Evolutionary conservation across 1,140 invertebrate species (phyloP), one percentile per base, ranked within the genome.

Genomic region (Nixonia krombeini): DNA sequence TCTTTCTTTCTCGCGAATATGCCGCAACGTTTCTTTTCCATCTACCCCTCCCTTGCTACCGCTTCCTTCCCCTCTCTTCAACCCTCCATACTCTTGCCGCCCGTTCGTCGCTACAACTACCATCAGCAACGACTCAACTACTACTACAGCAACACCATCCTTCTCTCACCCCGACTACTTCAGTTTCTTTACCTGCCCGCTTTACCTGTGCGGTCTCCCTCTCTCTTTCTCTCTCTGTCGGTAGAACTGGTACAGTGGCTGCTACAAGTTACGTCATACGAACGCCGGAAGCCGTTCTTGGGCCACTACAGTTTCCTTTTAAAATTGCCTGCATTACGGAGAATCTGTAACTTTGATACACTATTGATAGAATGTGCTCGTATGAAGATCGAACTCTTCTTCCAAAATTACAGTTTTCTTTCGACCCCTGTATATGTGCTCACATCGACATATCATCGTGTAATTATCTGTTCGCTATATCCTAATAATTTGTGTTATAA

Each of bases 221-320:
- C 44, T n/a, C 41, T 37, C 13, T 23, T 7, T 31, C 45, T 37
- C 15, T 25, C 6, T 26, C 49, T 41, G 55, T n/a, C n/a, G n/a
- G n/a, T n/a, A 47, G 44, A 59, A 67, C 63, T 74, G 73, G 76
- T 80, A 79, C 80, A 78, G 75, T 76, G 76, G 68, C 72, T 78
- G 78, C 73, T 57, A 74, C 70, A 76, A 76, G 75, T 81, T 79
- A 71, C 77, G 72, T 78, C 76, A 77, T 66, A 58, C 52, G 56
- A 47, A 49, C 59, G 41, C 45, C 51, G 67, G 61, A 64, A 63
- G 50, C 31, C 46, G 53, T 41, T 31, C 10, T 51, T 40, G 53
- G 40, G 46, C 58, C 46, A n/a, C n/a, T n/a, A n/a, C n/a, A n/a
- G 42, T 57, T 70, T 64, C 67, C 61, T 61, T 52, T 42, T 53